Evolutionary conservation across 2,888 invertebrate genomes (phyloP).

Genomic region (Slavum lentiscoides): DNA sequence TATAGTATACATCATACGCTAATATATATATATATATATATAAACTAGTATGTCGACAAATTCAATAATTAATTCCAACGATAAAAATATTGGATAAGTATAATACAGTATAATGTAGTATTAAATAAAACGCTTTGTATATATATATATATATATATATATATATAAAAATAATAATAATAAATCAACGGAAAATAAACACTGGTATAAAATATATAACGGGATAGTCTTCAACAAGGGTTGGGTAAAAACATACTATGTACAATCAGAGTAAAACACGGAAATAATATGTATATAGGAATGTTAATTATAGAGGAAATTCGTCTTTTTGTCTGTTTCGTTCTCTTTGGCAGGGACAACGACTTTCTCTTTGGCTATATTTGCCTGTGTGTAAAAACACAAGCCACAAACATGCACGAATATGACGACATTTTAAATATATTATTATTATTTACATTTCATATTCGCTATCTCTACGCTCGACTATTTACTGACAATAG

Average conservation of each 20-base stretch:
- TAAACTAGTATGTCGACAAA: not conserved
- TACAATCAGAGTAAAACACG: conserved; percentile 37
- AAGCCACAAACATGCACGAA: not conserved
- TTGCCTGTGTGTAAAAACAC: conserved; percentile 10
- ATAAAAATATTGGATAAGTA: conserved; percentile 21
- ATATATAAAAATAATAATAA: not conserved
- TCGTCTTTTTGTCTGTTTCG: not conserved
- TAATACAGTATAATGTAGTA: not conserved
- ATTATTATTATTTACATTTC: conserved; percentile 31
- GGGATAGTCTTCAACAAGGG: conserved; percentile 42
- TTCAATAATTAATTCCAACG: not conserved
- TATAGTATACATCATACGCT: not conserved
- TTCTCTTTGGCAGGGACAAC: conserved; percentile 40
- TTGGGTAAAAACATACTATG: conserved; percentile 20
- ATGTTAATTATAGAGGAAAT: conserved; percentile 15
- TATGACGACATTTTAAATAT: conserved; percentile 27
- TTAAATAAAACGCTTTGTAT: conserved; percentile 19
- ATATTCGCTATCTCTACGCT: conserved; percentile 25
- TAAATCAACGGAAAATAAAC: conserved; percentile 46
- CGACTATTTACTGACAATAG: conserved; percentile 33
- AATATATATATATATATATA: conserved; percentile 22
- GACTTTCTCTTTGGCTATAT: conserved; percentile 16
- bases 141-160: conserved; percentile 7
- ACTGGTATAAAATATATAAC: conserved; percentile 41
- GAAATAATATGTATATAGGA: conserved; percentile 40